Conservation (phyloP, 2,888 invertebrate species). For the Melieria picta region DNA sequence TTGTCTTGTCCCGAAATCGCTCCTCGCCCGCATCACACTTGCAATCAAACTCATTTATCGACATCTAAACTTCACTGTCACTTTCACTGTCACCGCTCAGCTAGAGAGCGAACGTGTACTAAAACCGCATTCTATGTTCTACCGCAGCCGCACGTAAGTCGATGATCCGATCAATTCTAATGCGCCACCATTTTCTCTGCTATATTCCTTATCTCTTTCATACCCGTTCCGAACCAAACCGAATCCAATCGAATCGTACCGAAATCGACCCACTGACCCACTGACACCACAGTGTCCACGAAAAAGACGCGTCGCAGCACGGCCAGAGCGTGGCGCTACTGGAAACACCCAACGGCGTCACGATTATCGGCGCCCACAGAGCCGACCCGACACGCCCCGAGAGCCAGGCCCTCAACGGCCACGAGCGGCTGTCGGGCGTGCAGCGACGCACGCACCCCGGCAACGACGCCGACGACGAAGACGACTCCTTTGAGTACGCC, state of each 20-base stretch:
- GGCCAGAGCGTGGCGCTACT: conserved; percentile 62
- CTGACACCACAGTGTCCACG: conserved; percentile 35
- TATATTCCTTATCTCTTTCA: conserved; percentile 49
- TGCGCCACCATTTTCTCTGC: conserved; percentile 18
- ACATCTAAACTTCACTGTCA: conserved; percentile 19
- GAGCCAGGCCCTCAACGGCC: conserved; percentile 37
- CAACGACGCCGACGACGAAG: conserved; percentile 37
- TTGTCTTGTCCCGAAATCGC: conserved; percentile 34
- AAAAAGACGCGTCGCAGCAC: conserved; percentile 45
- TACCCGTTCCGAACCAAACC: conserved; percentile 43
- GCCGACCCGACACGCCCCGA: conserved; percentile 40
- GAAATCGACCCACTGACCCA: conserved; percentile 6
- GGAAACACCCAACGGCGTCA: conserved; percentile 63
- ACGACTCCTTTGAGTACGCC: conserved; percentile 62
- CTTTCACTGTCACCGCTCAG: conserved; percentile 32
- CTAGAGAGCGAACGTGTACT: conserved; percentile 41
- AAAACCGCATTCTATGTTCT: conserved; percentile 8
- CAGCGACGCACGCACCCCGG: conserved; percentile 44
- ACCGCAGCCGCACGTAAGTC: neutral
- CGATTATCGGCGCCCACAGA: conserved; percentile 48
- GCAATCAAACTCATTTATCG: conserved; percentile 40
- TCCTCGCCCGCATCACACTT: conserved; percentile 40
- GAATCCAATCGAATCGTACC: conserved; percentile 18
- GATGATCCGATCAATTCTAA: conserved; percentile 2
- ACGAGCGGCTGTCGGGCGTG: conserved; percentile 51